Percentiles rank a stretch among this genome's conserved stretches.
These are phyloP conservation scores for Adineta ricciae DNA, from an alignment of 2,888 invertebrate genomes.

Conservation along the genomic window DNA sequence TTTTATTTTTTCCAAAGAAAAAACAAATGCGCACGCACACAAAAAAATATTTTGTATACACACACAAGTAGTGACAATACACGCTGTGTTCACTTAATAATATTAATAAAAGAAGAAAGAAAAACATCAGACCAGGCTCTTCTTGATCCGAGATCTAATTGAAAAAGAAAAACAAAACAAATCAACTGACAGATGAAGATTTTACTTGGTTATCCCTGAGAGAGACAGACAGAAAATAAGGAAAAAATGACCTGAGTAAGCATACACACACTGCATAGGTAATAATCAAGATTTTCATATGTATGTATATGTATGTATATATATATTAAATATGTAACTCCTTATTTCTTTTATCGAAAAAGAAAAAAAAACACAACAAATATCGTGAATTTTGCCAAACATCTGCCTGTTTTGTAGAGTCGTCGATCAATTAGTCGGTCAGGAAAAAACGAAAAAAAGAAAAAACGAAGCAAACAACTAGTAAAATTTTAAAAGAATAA, in stretches of 20 bases:
- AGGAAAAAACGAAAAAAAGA: neutral
- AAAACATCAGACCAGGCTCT: neutral
- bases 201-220: neutral
- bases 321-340: slow-evolving; percentile 15
- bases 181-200: neutral
- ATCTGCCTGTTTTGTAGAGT: slow-evolving; percentile 15
- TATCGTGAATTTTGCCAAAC: slow-evolving; percentile 11
- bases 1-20: neutral
- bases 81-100: neutral
- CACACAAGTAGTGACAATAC: neutral
- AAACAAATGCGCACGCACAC: neutral
- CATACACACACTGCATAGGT: neutral
- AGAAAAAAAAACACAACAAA: neutral
- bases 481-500: slow-evolving; percentile 1
- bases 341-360: slow-evolving; percentile 9
- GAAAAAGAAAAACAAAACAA: neutral
- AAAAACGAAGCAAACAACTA: neutral
- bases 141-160: neutral
- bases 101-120: neutral
- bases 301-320: neutral
- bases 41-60: neutral
- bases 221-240: neutral
- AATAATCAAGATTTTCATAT: neutral
- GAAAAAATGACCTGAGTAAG: neutral
- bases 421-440: slow-evolving; percentile 9